Conservation (phyloP, 1,140 invertebrate genomes). For the Globodera rostochiensis region DNA sequence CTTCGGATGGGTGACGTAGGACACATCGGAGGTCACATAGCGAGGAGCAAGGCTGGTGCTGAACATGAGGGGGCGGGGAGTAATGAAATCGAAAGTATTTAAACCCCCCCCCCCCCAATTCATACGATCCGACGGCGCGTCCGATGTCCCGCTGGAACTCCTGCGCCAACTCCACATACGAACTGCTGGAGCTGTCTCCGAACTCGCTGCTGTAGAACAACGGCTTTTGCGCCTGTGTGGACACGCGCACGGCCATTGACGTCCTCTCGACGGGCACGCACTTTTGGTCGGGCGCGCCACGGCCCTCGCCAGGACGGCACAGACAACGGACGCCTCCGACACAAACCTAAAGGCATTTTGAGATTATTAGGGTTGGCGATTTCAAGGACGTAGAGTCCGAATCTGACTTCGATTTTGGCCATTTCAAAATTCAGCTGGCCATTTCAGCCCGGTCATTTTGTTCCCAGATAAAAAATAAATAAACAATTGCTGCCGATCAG, state of each 20-base stretch:
- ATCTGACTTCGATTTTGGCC: no score
- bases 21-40: slow-evolving; percentile 62
- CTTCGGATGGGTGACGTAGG: slow-evolving; percentile 64
- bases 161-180: slow-evolving; percentile 61
- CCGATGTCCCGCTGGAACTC: slow-evolving; percentile 59
- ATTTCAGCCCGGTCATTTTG: no score
- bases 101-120: not conserved
- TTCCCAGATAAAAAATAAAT: no score
- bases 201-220: slow-evolving; percentile 63
- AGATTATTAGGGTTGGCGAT: not conserved
- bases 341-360: slow-evolving; percentile 43
- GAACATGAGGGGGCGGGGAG: not conserved
- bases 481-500: no score
- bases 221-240: slow-evolving; percentile 52
- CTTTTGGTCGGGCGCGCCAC: slow-evolving; percentile 41
- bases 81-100: not conserved
- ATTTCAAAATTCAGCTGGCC: no score
- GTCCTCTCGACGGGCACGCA: slow-evolving; percentile 57
- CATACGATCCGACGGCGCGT: slow-evolving; percentile 48
- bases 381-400: no score
- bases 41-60: slow-evolving; percentile 60
- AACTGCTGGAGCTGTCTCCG: slow-evolving; percentile 49
- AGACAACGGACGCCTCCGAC: slow-evolving; percentile 54
- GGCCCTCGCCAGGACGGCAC: slow-evolving; percentile 56
- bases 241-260: slow-evolving; percentile 55